phyloP scores from a whole-genome alignment of 1,140 invertebrate species.

The Drosophila ohnishii region DNA sequence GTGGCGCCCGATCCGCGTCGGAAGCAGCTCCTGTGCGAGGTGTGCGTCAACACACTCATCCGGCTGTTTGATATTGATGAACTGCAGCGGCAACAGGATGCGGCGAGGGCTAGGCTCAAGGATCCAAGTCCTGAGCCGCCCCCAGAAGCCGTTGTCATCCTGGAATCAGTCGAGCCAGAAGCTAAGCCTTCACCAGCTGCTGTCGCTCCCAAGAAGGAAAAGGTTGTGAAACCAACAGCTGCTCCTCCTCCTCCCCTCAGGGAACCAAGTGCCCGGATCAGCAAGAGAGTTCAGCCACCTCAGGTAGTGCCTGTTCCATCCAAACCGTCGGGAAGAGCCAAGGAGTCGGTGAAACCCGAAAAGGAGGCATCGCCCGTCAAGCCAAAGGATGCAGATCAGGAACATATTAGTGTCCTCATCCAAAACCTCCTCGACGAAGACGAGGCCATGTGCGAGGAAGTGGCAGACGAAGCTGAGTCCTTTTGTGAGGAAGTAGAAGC shows the following conservation, averaged over 20 bases:
- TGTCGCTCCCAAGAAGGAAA: background rate
- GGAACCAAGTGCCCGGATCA: background rate
- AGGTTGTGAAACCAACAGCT: background rate
- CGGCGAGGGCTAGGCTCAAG: slow-evolving; percentile 1
- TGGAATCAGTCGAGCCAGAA: background rate
- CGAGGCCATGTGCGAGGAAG: slow-evolving; percentile 19
- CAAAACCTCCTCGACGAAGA: slow-evolving; percentile 57
- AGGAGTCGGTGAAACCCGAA: background rate
- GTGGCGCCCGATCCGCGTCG: slow-evolving; percentile 32
- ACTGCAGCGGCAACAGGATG: slow-evolving; percentile 49
- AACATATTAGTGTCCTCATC: slow-evolving; percentile 55
- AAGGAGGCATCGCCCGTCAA: background rate
- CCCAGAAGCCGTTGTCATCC: background rate
- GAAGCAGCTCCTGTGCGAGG: slow-evolving; percentile 56
- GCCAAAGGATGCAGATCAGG: slow-evolving; percentile 47
- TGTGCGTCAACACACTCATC: slow-evolving; percentile 64
- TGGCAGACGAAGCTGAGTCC: slow-evolving; percentile 32
- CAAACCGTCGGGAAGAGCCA: background rate
- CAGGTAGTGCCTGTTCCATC: background rate
- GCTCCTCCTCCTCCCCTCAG: background rate
- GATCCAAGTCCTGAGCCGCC: background rate
- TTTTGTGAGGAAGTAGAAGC: slow-evolving; percentile 13
- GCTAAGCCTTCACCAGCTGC: background rate
- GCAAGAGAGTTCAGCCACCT: background rate
- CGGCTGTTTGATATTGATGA: slow-evolving; percentile 71